phyloP scores from a whole-genome alignment of 2,888 invertebrate genomes.

The Hypomecis punctinalis region DNA sequence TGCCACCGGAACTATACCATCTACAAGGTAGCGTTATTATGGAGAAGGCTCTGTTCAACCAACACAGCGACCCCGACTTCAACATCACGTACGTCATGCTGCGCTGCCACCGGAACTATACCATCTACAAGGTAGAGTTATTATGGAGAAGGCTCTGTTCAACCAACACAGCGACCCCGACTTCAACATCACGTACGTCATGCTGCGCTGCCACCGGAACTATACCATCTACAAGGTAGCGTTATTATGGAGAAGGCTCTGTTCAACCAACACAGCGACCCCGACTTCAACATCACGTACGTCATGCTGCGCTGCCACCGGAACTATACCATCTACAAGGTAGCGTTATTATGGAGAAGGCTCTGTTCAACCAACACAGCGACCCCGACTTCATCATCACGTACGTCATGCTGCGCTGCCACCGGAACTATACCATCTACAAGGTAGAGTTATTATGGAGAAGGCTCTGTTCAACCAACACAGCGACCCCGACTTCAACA shows the following conservation, averaged over 20 bases:
- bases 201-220: constrained; percentile 89
- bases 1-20: constrained; percentile 91
- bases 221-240: constrained; percentile 89
- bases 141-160: constrained; percentile 81
- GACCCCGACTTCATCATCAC: constrained; percentile 82
- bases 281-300: constrained; percentile 82
- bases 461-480: constrained; percentile 68
- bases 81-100: constrained; percentile 85
- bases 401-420: constrained; percentile 87
- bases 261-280: constrained; percentile 65
- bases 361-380: constrained; percentile 66
- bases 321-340: constrained; percentile 90
- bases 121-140: too few species aligned
- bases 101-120: constrained; percentile 89
- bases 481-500: constrained; percentile 77
- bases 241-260: constrained; percentile 83
- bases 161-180: constrained; percentile 67
- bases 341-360: too few species aligned
- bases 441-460: too few species aligned
- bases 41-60: constrained; percentile 76
- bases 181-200: constrained; percentile 84
- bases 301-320: constrained; percentile 88
- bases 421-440: constrained; percentile 89
- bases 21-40: too few species aligned
- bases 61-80: constrained; percentile 71